Evolutionary conservation across 1,140 invertebrate species (phyloP).

Genomic region (Rhynchophorus ferrugineus): DNA sequence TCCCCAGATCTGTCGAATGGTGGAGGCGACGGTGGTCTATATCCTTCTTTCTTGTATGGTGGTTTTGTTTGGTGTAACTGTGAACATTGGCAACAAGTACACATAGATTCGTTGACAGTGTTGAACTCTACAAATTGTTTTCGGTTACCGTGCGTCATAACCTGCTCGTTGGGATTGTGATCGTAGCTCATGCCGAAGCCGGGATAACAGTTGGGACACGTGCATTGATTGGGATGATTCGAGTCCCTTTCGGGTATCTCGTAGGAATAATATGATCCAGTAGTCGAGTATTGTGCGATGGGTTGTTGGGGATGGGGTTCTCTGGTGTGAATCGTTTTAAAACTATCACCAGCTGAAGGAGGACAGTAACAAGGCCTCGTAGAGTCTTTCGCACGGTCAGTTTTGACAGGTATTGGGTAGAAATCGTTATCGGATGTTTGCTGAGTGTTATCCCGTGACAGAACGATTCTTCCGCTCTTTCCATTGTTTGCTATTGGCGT

Average conservation of each 20-base stretch:
- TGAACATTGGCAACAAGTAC: neutral
- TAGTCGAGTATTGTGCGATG: neutral
- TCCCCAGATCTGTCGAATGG: too few relatives aligned
- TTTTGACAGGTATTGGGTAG: neutral
- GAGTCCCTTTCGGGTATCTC: constrained; percentile 10
- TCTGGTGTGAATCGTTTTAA: neutral
- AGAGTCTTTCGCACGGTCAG: neutral
- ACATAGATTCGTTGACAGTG: too few relatives aligned
- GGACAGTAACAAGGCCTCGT: neutral
- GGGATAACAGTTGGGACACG: constrained; percentile 4
- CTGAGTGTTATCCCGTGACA: constrained; percentile 11
- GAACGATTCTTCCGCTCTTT: constrained; percentile 8
- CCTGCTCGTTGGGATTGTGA: too few relatives aligned
- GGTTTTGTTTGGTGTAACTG: neutral
- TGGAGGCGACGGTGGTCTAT: neutral
- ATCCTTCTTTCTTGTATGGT: neutral
- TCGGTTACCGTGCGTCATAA: too few relatives aligned
- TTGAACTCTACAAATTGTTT: too few relatives aligned
- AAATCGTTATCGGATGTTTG: constrained; percentile 21
- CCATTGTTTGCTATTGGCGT: too few relatives aligned
- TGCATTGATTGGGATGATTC: neutral
- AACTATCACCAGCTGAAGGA: neutral
- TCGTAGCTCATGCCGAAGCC: too few relatives aligned
- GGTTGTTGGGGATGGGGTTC: neutral
- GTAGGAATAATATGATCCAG: constrained; percentile 5